Conservation (phyloP, 2,888 invertebrate species). For the Polydrusus cervinus region DNA sequence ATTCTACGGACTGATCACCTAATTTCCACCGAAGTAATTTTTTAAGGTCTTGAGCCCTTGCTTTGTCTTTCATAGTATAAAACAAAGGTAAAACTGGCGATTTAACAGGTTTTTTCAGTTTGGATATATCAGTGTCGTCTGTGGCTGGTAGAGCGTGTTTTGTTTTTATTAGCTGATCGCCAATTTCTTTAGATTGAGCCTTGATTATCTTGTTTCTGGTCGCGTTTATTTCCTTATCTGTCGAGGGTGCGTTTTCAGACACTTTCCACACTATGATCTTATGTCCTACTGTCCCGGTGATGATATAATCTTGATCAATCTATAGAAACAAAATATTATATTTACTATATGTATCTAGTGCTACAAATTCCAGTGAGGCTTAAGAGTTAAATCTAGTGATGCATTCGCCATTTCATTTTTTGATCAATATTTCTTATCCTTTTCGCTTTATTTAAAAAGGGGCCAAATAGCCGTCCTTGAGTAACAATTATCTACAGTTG, state of each 20-base stretch:
- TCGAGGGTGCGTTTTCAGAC: slow-evolving; percentile 70
- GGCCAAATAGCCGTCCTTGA: no score
- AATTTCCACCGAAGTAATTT: slow-evolving; percentile 56
- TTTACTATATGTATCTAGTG: no score
- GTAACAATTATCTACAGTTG: no score
- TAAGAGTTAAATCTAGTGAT: no score
- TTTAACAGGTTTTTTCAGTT: slow-evolving; percentile 53
- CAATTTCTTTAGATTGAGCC: slow-evolving; percentile 19
- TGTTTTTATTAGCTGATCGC: not conserved
- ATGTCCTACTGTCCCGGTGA: slow-evolving; percentile 81
- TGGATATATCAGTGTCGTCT: slow-evolving; percentile 33
- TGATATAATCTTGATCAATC: slow-evolving; percentile 74
- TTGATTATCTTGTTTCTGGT: slow-evolving; percentile 14
- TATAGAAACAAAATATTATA: not conserved
- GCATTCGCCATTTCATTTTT: no score
- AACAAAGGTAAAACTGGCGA: slow-evolving; percentile 55
- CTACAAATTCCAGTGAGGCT: no score
- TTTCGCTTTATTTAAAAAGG: no score
- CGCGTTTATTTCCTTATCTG: slow-evolving; percentile 60
- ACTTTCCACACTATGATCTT: slow-evolving; percentile 80
- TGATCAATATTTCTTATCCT: no score
- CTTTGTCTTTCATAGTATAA: slow-evolving; percentile 50
- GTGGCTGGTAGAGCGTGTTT: slow-evolving; percentile 5
- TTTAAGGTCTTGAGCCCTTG: slow-evolving; percentile 52
- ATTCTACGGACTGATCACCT: slow-evolving; percentile 39